A percentile compares a stretch with the other conserved stretches of the same genome.
These are phyloP conservation scores for Zosterops pallidus DNA, from an alignment of 2,113 vertebrate species.

Conservation along the genomic window DNA sequence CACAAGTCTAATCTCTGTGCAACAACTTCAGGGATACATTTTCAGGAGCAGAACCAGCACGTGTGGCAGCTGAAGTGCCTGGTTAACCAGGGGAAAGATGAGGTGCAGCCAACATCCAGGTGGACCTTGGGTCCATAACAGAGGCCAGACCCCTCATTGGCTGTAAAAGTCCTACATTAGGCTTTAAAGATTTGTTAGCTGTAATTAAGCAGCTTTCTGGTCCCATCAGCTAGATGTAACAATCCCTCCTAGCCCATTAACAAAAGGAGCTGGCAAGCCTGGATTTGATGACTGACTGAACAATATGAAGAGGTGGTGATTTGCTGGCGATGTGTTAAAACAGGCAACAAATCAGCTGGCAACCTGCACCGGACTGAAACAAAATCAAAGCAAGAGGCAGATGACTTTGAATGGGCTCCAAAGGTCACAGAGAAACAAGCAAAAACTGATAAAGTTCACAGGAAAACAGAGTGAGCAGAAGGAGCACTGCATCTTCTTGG, in stretches of 20 bases:
- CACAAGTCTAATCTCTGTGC: background rate
- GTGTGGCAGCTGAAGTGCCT: background rate
- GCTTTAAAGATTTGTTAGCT: constrained; percentile 42
- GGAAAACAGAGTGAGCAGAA: constrained; percentile 44
- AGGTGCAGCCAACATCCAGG: background rate
- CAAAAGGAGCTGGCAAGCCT: constrained; percentile 37
- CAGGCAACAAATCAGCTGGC: constrained; percentile 55
- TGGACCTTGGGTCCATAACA: background rate
- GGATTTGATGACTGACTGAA: constrained; percentile 58
- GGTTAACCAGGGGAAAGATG: background rate
- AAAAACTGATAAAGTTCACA: constrained; percentile 43
- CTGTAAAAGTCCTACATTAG: background rate
- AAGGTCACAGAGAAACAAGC: constrained; percentile 52
- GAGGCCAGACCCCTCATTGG: background rate
- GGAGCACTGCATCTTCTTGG: constrained; percentile 45
- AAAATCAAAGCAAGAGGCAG: constrained; percentile 50
- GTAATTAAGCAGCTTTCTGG: constrained; percentile 19
- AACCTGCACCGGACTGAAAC: background rate
- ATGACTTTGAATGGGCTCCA: constrained; percentile 59
- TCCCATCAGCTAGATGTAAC: constrained; percentile 10
- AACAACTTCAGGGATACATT: background rate
- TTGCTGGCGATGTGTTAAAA: constrained; percentile 51
- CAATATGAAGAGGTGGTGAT: constrained; percentile 59
- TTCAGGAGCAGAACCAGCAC: background rate
- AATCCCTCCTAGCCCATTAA: constrained; percentile 49